Evolutionary conservation across 1,140 invertebrate species (phyloP), one percentile per base, ranked within the genome.

Genomic region (Bemisia tabaci): DNA sequence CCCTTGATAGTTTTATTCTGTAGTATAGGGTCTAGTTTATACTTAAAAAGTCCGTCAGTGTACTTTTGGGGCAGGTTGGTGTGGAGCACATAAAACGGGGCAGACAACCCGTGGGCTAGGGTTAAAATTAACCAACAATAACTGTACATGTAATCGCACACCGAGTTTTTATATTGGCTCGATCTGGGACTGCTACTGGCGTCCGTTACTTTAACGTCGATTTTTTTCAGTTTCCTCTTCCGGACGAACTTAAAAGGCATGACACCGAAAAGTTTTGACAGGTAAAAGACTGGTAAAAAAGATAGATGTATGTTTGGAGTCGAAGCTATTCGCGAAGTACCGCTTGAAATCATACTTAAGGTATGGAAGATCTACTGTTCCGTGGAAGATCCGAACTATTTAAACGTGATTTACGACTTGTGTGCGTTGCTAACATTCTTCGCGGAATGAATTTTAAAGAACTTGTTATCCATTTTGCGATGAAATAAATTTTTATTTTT

Each of bases 41-140:
- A 9, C 2, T 61, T 25, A 25, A 70, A 70, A 2, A 68, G 27
- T 1, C 67, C 65, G 12, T 66, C 60, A 22, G 33, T 22, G 39
- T 70, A 67, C 0, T n/a, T 5, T 1, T 66, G 12, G 1, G 69
- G 69, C 65, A 65, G 60, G 21, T 58, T 68, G 0, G 69, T 67
- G 22, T 68, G 69, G 11, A 70, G 58, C 9, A 70, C 67, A 33
- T 70, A 70, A n/a, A 68, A 23, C 0, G 69, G 69, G 0, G 67
- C 69, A 12, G 65, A 68, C 5, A 68, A n/a, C 1, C 69, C 69
- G 22, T 70, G 69, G 2, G 22, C 59, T 2, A 68, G 1, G 12
- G 67, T 60, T 1, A 68, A 22, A 1, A 58, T 2, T 1, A 70
- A 22, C 2, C 67, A 17, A 21, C 61, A 26, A 0, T 59, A 24